These are phyloP conservation scores for Hippoglossus stenolepis DNA, from an alignment of 2,113 vertebrate genomes.

Conservation along the genomic window DNA sequence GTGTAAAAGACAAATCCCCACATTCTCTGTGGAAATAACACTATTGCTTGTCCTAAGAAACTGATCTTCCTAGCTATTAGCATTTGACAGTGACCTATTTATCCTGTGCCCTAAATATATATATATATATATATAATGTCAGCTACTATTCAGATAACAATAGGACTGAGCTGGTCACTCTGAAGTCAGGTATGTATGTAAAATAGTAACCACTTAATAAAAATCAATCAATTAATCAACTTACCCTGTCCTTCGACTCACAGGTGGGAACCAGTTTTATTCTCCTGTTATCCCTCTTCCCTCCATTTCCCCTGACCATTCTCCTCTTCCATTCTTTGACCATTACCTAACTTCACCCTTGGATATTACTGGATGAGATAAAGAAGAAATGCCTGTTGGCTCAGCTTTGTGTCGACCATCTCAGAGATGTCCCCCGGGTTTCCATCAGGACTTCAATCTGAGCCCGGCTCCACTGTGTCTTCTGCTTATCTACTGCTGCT, in stretches of 20 bases:
- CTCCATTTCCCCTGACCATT: not conserved
- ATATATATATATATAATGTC: not conserved
- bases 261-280: not conserved
- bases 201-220: not conserved
- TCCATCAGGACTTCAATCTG: slow-evolving; percentile 6
- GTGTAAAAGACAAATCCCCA: not conserved
- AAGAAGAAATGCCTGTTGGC: not conserved
- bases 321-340: not conserved
- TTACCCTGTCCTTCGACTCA: not conserved
- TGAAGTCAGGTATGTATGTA: not conserved
- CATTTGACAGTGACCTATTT: slow-evolving; percentile 5
- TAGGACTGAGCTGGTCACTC: not conserved
- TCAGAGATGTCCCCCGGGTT: not conserved
- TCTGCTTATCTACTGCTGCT: not conserved
- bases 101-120: not conserved
- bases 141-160: not conserved
- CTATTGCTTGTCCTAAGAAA: not conserved
- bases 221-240: not conserved
- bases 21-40: not conserved
- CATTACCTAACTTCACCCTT: not conserved
- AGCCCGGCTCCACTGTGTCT: not conserved
- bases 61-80: not conserved
- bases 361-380: not conserved
- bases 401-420: not conserved
- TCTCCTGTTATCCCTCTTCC: not conserved